A percentile compares a stretch with the other conserved stretches of the same genome.
Conservation (phyloP, 1,140 invertebrate genomes). For the Bombus haemorrhoidalis region DNA sequence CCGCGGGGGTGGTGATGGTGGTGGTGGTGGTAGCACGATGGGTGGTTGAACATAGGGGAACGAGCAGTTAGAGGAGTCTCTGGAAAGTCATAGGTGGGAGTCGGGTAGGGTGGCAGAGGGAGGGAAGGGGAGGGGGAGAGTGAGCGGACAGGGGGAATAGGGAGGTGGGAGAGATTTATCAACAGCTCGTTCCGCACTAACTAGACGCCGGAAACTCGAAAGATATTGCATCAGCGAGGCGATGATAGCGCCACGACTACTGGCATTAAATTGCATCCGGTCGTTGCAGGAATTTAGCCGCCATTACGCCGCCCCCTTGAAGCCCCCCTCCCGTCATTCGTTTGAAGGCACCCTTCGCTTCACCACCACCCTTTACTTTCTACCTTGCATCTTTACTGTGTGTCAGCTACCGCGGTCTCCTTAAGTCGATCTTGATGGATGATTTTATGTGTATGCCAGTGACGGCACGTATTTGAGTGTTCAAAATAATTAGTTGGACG, state of each 20-base stretch:
- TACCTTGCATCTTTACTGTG: constrained; percentile 1
- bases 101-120: background rate
- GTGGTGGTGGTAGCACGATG: constrained; percentile 45
- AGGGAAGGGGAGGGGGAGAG: background rate
- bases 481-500: too few species aligned
- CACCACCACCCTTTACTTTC: background rate
- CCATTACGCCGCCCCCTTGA: constrained; percentile 65
- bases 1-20: constrained; percentile 40
- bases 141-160: background rate
- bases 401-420: background rate
- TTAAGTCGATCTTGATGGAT: background rate
- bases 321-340: background rate
- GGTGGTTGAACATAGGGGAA: constrained; percentile 32
- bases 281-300: constrained; percentile 79
- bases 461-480: background rate
- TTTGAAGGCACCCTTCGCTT: background rate
- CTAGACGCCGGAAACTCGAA: constrained; percentile 80
- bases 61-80: constrained; percentile 24
- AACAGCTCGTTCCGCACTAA: constrained; percentile 80
- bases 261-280: constrained; percentile 82
- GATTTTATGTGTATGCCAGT: too few species aligned
- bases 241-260: constrained; percentile 80
- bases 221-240: constrained; percentile 81
- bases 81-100: constrained; percentile 39
- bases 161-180: constrained; percentile 77